These are phyloP conservation scores for Pristionchus fissidentatus DNA, from an alignment of 2,888 invertebrate genomes.

Conservation along the genomic window DNA sequence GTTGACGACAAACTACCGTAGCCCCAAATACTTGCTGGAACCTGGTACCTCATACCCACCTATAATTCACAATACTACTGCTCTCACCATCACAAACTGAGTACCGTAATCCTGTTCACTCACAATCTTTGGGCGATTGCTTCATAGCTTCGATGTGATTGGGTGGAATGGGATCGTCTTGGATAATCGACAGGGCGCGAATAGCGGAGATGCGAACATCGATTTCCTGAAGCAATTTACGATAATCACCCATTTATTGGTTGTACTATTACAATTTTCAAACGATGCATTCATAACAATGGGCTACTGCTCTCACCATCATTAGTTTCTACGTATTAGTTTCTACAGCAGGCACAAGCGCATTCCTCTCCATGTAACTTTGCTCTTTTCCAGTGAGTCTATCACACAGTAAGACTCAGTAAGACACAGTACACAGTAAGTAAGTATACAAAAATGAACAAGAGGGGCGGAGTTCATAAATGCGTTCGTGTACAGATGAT, in stretches of 20 bases:
- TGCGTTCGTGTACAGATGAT: background rate
- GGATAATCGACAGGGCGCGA: background rate
- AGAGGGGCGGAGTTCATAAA: too few species aligned
- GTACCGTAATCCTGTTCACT: background rate
- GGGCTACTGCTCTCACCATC: too few species aligned
- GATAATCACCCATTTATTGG: too few species aligned
- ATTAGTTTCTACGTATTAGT: too few species aligned
- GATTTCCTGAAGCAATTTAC: background rate
- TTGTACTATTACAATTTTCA: too few species aligned
- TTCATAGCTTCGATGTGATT: background rate
- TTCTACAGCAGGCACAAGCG: too few species aligned
- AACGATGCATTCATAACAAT: too few species aligned
- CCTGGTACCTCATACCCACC: background rate
- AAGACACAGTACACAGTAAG: too few species aligned
- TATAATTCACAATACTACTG: background rate
- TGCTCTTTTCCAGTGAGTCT: background rate
- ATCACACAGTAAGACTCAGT: too few species aligned
- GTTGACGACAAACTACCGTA: background rate
- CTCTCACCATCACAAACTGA: background rate
- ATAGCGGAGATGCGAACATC: background rate
- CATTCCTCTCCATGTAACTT: background rate
- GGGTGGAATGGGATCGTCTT: conserved; percentile 36
- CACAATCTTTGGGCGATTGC: conserved; percentile 42
- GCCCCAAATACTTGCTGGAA: background rate
- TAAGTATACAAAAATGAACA: too few species aligned